Conservation (phyloP, 1,140 invertebrate species). For the Monomorium pharaonis region DNA sequence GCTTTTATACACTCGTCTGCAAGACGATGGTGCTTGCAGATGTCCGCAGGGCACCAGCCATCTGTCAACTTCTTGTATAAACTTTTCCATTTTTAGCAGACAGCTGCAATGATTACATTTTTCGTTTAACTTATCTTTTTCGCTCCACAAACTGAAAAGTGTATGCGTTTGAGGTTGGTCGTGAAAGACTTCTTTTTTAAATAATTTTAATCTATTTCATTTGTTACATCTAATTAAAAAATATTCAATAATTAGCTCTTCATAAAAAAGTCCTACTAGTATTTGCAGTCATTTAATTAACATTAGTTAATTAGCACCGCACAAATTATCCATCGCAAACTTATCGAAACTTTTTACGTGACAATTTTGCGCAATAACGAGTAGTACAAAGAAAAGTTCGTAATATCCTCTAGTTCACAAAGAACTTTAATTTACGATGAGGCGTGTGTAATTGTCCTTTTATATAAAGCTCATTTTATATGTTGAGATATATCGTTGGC, state of each 20-base stretch:
- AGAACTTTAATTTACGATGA: slow-evolving; percentile 31
- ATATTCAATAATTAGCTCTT: not conserved
- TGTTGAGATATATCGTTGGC: not conserved
- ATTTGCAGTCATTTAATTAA: not conserved
- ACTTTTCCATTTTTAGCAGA: slow-evolving; percentile 23
- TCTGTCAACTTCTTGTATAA: not conserved
- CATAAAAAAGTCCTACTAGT: not conserved
- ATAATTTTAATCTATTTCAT: not conserved
- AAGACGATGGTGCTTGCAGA: slow-evolving; percentile 17
- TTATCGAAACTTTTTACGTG: slow-evolving; percentile 2
- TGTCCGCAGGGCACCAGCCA: not conserved
- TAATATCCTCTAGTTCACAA: not conserved
- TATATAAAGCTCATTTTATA: not conserved
- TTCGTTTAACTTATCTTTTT: slow-evolving; percentile 27
- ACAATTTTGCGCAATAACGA: slow-evolving; percentile 22
- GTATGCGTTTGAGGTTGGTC: not conserved
- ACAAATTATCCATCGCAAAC: not conserved
- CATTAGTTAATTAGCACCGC: not conserved
- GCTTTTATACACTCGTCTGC: not conserved
- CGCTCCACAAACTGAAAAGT: not conserved
- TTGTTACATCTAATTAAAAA: not conserved
- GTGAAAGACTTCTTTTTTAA: not conserved
- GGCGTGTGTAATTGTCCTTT: not conserved
- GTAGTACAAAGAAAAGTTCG: not conserved
- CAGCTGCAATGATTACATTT: slow-evolving; percentile 24